phyloP scores from a whole-genome alignment of 2,888 invertebrate genomes.

The Eurytoma adleriae region DNA sequence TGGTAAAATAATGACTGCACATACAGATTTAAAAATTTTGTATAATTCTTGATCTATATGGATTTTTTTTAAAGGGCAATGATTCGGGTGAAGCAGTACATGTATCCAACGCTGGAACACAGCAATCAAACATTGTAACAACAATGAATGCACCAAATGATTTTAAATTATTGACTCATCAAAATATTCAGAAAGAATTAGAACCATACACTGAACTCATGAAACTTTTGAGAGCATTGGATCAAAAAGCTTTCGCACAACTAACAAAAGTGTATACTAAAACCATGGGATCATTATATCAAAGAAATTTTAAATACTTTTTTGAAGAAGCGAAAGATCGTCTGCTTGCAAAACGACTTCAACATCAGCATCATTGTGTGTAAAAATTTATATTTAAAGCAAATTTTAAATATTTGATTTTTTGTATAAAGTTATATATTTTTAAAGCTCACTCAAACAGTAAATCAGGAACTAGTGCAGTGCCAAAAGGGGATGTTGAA shows the following conservation, averaged over 20 bases:
- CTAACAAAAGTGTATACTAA: constrained; percentile 89
- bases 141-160: constrained; percentile 73
- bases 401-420: not conserved
- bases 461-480: constrained; percentile 65
- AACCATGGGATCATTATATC: constrained; percentile 91
- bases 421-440: not conserved
- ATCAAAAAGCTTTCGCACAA: constrained; percentile 88
- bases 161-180: constrained; percentile 86
- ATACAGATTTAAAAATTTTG: constrained; percentile 31
- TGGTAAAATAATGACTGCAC: constrained; percentile 76
- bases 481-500: constrained; percentile 67
- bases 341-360: constrained; percentile 69
- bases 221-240: constrained; percentile 93
- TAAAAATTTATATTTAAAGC: not conserved
- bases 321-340: constrained; percentile 83
- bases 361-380: constrained; percentile 59
- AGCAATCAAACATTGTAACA: constrained; percentile 45
- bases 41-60: constrained; percentile 51
- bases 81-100: constrained; percentile 81
- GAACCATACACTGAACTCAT: constrained; percentile 92
- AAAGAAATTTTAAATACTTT: constrained; percentile 88
- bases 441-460: constrained; percentile 45
- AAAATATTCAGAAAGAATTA: constrained; percentile 90
- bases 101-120: constrained; percentile 23
- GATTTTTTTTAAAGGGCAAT: constrained; percentile 77